Base-by-base conservation (phyloP, 2,888 invertebrate genomes). In the Sarcophaga rosellei region DNA sequence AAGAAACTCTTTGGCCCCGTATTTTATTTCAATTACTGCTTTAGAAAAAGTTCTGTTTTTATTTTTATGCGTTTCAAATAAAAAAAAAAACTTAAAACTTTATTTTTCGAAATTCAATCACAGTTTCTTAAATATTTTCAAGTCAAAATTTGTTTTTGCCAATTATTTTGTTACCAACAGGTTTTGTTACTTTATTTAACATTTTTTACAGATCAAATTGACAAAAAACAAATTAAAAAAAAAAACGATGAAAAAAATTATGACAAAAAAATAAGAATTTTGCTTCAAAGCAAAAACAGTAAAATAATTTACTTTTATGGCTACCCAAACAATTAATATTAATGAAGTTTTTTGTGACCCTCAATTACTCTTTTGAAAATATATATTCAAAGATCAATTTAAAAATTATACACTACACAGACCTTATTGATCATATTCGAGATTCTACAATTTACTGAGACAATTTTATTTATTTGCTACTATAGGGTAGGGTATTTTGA, bases 71-170 rank as follows among this genome's bases (percentile, higher is more conserved):
- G 47, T 45, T 68, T 6, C 61, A 2, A n/a, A 53, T 45, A 15
- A 47, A 65, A 68, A 68, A 53, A 72, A 65, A 62, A 45, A 45
- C 25, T 53, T 70, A 20, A 62, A 73, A 66, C 62, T 62, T 81
- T 47, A 69, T 63, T 70, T 57, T 57, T 20, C 44, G 45, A 81
- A 75, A 69, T 81, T 70, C 53, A 81, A 75, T 81, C 70, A 76
- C 15, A 53, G 53, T 15, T 66, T 77, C n/a, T 63, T 72, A 57
- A 70, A 10, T 8, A 45, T 17, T 66, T 45, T 6, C 20, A 4
- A 47, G 53, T 61, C 23, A 35, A 35, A 35, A 35, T 35, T 23
- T 12, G 21, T 25, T 66, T 53, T 73, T 69, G 25, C 25, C 61
- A 11, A 20, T 25, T 57, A 25, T 25, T 73, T 45, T 66, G 20